Evolutionary conservation across 2,888 invertebrate species (phyloP), one percentile per base, ranked within the genome.

Genomic region (Himalopsyche anomala): DNA sequence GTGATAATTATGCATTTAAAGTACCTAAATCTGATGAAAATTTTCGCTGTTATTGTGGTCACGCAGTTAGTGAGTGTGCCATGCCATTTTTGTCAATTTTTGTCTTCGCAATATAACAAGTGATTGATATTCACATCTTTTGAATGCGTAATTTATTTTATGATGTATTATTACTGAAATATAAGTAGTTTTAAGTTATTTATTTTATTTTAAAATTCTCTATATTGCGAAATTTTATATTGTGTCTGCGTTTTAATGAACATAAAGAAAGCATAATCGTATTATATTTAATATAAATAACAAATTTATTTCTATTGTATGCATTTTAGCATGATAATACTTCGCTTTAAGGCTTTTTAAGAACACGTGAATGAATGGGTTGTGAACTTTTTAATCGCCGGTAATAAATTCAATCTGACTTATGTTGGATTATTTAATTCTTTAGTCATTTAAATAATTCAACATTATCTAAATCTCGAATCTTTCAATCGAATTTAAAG

Each of bases 341-440:
- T 28, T 74, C 38, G 74, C 62, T 74, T 38, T 74, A 74, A 36
- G 74, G 74, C 74, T 74, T 74, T 36, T 74, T 36, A 74, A 36
- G 15, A 74, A 36, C 38, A 74, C 38, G 74, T 74, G 74, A 36
- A 74, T 74, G 74, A 74, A 74, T 74, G 74, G 74, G 74, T 74
- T 74, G 74, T 74, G 74, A 74, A 74, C 36, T 74, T 74, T 74
- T 28, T 36, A 74, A 74, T 74, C 38, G 38, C 74, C 36, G 38
- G 15, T 74, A 15, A 74, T 62, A 8, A 62, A 19, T 74, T 51
- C 51, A 51, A 51, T 51, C 3, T 5, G 15, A 15, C 45, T 45
- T 45, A 0, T 2, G 9, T 45, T 45, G 45, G 45, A 45, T 45
- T 45, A 9, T 45, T 6, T 2, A 9, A 9, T 45, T 45, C 9